phyloP scores from a whole-genome alignment of 2,113 vertebrate species.

The Cryptotis parvus region DNA sequence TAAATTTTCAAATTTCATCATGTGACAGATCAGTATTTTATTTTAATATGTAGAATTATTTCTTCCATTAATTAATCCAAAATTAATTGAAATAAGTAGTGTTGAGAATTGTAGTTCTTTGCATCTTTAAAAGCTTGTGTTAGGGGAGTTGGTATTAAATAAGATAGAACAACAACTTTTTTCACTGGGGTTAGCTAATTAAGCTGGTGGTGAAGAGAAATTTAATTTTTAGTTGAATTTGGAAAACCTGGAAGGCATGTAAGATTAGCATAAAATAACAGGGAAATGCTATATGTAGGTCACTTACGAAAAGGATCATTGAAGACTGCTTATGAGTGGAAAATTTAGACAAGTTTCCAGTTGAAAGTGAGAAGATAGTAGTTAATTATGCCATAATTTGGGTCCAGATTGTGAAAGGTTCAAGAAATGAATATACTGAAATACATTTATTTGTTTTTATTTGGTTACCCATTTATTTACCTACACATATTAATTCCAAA shows the following conservation, averaged over 20 bases:
- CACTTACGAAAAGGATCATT: conserved; percentile 28
- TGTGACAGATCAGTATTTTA: no score
- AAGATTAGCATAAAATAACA: conserved; percentile 28
- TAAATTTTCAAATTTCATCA: no score
- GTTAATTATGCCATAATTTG: neutral
- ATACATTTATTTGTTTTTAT: neutral
- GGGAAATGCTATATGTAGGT: conserved; percentile 47
- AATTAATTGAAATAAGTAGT: no score
- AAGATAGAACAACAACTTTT: neutral
- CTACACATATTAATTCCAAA: neutral
- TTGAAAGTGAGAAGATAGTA: neutral
- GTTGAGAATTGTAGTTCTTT: neutral
- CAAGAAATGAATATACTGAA: conserved; percentile 28
- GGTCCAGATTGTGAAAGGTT: neutral
- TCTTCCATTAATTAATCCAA: no score
- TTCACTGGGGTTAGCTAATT: conserved; percentile 47
- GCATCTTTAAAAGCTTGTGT: conserved; percentile 43
- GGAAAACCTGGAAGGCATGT: conserved; percentile 51
- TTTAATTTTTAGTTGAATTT: conserved; percentile 63
- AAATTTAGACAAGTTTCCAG: conserved; percentile 22
- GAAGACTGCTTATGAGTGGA: neutral
- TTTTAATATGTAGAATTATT: no score
- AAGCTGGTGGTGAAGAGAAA: conserved; percentile 42
- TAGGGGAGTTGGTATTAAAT: conserved; percentile 7
- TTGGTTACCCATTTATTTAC: conserved; percentile 5